Evolutionary conservation across 2,888 invertebrate genomes (phyloP), one percentile per base, ranked within the genome.

Genomic region (Parnassius glacialis): DNA sequence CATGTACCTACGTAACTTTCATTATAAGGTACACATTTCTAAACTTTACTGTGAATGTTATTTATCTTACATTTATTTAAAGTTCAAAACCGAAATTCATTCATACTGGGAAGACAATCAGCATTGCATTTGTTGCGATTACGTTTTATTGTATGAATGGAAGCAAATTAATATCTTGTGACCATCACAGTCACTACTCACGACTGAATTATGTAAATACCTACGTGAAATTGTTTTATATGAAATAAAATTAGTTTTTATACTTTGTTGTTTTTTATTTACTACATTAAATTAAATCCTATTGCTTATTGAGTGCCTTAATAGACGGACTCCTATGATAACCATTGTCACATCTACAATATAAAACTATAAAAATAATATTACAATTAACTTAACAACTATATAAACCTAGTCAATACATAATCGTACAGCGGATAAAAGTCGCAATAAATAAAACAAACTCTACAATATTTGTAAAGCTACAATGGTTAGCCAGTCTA

Each of bases 161-260:
- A 62, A 50, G 60, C 16, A 43, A 52, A 54, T 42, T 51, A 65
- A 44, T 62, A 62, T 64, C 70, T 74, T 74, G 77, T 76, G 80
- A 74, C 78, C 74, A 64, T 64, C 65, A 65, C 65, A 79, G 75
- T 79, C 79, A 73, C 74, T 74, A 60, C 81, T 83, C 75, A 83
- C 84, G 90, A 91, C 90, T 91, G 90, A 90, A 87, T 86, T 86
- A 78, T 90, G 89, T 90, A 89, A 87, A 89, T 89, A 88, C 20
- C 20, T 20, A 20, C 76, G 76, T 75, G 68, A 80, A 47, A 74
- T 84, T 81, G 82, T 85, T 87, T 86, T 86, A 78, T 84, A 85
- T 79, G 78, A 78, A 88, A 87, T 85, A 84, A 85, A 86, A 81
- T 73, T 82, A 83, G 78, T 83, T 82, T 82, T 81, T 79, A 76